These are phyloP conservation scores for Lithosia quadra DNA, from an alignment of 2,888 invertebrate species.

Conservation along the genomic window DNA sequence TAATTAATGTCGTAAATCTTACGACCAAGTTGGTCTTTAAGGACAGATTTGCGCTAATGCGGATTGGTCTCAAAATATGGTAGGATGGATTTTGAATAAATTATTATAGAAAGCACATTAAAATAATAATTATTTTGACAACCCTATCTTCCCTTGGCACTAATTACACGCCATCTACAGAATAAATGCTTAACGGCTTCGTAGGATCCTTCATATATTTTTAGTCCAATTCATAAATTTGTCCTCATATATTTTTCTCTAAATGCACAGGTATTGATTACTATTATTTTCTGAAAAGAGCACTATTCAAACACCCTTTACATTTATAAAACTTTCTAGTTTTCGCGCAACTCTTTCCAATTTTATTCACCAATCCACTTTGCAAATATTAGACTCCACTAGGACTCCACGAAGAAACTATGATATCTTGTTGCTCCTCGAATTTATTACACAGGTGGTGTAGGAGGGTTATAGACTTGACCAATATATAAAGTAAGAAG, in stretches of 20 bases:
- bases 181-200: background rate
- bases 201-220: background rate
- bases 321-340: background rate
- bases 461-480: background rate
- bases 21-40: background rate
- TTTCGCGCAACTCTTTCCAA: background rate
- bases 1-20: background rate
- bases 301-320: slow-evolving; percentile 29
- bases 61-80: background rate
- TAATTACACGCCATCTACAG: no score
- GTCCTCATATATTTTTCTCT: background rate
- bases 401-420: slow-evolving; percentile 15
- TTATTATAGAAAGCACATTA: background rate
- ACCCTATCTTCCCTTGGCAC: background rate
- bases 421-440: background rate
- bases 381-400: slow-evolving; percentile 34
- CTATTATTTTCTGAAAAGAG: slow-evolving; percentile 14
- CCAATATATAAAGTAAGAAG: background rate
- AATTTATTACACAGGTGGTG: slow-evolving; percentile 11
- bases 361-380: slow-evolving; percentile 20
- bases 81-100: background rate
- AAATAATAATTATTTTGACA: background rate
- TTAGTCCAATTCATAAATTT: background rate
- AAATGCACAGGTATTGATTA: background rate
- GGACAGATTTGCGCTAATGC: background rate